Conservation (phyloP, 2,113 vertebrate species). For the Bubo bubo region DNA sequence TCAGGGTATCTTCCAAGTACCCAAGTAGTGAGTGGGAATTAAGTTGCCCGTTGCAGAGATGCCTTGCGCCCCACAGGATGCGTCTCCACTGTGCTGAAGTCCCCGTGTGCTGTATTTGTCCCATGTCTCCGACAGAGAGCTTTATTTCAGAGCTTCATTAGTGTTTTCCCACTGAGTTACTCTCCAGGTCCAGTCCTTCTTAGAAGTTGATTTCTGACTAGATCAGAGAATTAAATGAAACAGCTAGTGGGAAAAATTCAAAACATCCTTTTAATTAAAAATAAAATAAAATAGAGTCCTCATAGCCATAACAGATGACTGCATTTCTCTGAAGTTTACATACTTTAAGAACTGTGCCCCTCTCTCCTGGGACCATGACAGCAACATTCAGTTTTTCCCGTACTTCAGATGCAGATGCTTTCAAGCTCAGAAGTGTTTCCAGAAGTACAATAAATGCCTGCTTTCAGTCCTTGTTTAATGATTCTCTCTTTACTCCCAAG, state of each 20-base stretch:
- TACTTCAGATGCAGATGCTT: slow-evolving; percentile 6
- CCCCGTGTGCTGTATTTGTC: not conserved
- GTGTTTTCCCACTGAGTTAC: not conserved
- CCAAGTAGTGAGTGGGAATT: not conserved
- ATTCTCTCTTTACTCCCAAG: not conserved
- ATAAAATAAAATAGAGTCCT: not conserved
- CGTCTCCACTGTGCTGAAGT: not conserved
- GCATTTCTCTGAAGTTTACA: not conserved
- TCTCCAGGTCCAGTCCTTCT: not conserved
- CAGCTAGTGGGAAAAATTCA: slow-evolving; percentile 26
- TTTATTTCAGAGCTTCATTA: not conserved
- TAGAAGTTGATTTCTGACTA: not conserved
- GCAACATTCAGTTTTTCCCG: not conserved
- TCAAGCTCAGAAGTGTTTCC: not conserved
- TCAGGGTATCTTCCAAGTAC: not conserved
- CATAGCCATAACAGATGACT: not conserved
- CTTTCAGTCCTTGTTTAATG: not conserved
- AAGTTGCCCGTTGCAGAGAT: not conserved
- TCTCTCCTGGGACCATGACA: not conserved
- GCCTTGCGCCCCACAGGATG: not conserved
- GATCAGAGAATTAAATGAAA: not conserved
- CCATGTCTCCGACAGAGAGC: not conserved
- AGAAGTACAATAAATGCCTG: not conserved
- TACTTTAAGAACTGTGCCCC: not conserved
- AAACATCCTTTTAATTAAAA: slow-evolving; percentile 40